phyloP scores from a whole-genome alignment of 64 coral and sea anemone species.

The Porites australiensis region DNA sequence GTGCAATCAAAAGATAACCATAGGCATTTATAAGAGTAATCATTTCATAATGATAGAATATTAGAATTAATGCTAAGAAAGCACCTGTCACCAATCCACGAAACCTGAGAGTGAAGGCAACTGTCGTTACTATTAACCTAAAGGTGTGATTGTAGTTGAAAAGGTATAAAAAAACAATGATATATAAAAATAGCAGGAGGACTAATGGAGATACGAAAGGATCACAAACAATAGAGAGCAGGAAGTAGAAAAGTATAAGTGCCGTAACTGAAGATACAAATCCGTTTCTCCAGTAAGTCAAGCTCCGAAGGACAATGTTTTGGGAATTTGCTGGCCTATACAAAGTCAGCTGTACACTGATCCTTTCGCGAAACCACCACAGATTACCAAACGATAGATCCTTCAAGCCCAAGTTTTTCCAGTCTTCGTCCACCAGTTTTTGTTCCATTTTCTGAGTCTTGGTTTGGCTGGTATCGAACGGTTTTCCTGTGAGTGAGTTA shows the following conservation, averaged over 20 bases:
- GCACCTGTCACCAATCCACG: background rate
- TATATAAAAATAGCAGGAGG: too few species aligned
- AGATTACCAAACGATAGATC: background rate
- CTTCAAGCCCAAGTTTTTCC: conserved; percentile 10
- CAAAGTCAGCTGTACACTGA: background rate
- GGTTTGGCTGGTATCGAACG: conserved; percentile 14
- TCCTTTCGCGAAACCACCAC: background rate
- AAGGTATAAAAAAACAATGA: too few species aligned
- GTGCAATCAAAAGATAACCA: background rate
- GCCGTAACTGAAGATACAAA: too few species aligned
- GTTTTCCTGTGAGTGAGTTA: conserved; percentile 36
- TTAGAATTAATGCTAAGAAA: background rate
- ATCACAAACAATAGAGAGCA: too few species aligned
- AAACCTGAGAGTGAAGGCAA: background rate
- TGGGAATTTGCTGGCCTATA: too few species aligned
- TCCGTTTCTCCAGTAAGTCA: too few species aligned
- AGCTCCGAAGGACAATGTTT: too few species aligned
- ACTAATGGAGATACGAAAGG: too few species aligned
- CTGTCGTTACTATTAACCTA: background rate
- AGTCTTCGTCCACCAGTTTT: conserved; percentile 30
- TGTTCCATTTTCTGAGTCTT: conserved; percentile 46
- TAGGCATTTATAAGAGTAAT: too few species aligned
- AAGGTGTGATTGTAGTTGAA: too few species aligned
- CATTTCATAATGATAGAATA: background rate
- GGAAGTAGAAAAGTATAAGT: too few species aligned